Percentiles rank a stretch among this genome's conserved stretches.
These are phyloP conservation scores for Hafferia zeledoni DNA, from an alignment of 2,797 vertebrate genomes.

Conservation along the genomic window DNA sequence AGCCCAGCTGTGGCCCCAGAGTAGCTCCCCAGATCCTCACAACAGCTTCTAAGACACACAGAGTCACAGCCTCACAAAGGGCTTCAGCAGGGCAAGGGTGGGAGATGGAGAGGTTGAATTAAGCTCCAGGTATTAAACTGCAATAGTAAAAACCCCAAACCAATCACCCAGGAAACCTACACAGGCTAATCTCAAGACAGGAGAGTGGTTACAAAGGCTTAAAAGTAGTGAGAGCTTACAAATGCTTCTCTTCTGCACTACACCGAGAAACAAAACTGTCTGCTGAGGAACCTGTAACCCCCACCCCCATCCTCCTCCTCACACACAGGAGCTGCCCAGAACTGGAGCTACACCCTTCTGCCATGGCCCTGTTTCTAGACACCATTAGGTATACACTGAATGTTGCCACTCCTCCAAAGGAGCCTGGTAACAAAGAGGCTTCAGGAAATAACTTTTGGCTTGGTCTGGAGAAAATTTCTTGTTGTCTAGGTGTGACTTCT, in stretches of 20 bases:
- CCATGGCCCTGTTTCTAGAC: not conserved
- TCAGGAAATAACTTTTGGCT: not conserved
- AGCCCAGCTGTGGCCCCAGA: accelerated
- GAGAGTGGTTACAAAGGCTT: not conserved
- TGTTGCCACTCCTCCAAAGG: not conserved
- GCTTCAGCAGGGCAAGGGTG: not conserved
- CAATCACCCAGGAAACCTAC: not conserved
- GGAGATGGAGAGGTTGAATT: not conserved
- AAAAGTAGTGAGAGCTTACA: not conserved
- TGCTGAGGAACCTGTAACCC: not conserved
- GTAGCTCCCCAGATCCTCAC: not conserved
- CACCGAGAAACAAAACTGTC: not conserved
- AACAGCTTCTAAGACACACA: not conserved
- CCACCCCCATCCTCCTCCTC: not conserved
- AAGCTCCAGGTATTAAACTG: not conserved
- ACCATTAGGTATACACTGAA: accelerated
- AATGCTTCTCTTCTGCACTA: not conserved
- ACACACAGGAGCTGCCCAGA: not conserved
- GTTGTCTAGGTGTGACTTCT: not conserved
- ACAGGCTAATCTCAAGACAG: not conserved
- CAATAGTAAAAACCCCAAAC: not conserved
- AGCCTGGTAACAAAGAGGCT: not conserved
- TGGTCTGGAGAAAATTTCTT: not conserved
- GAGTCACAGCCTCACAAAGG: not conserved
- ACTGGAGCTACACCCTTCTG: not conserved